Evolutionary conservation across 1,140 invertebrate genomes (phyloP).

Genomic region (honey bee (Apis mellifera)): Amel_HAv3.1 CM009941.2:111501-112000

Average conservation of each 20-base stretch:
- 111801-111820: slow-evolving; percentile 53
- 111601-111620: no score
- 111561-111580: no score
- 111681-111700: not conserved
- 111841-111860: slow-evolving; percentile 22
- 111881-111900: slow-evolving; percentile 59
- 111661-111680: no score
- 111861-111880: slow-evolving; percentile 60
- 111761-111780: slow-evolving; percentile 31
- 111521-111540: no score
- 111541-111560: no score
- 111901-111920: slow-evolving; percentile 30
- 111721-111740: slow-evolving; percentile 8
- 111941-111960: slow-evolving; percentile 58
- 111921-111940: slow-evolving; percentile 23
- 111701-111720: slow-evolving; percentile 32
- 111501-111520: no score
- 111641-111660: no score
- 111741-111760: slow-evolving; percentile 30
- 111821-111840: slow-evolving; percentile 62
- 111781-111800: slow-evolving; percentile 6
- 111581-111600: no score
- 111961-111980: not conserved
- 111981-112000: no score
- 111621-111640: no score